A percentile compares a stretch with the other conserved stretches of the same genome.
These are phyloP conservation scores for Psephotus haematonotus DNA, from an alignment of 2,113 vertebrate species.

Conservation along the genomic window DNA sequence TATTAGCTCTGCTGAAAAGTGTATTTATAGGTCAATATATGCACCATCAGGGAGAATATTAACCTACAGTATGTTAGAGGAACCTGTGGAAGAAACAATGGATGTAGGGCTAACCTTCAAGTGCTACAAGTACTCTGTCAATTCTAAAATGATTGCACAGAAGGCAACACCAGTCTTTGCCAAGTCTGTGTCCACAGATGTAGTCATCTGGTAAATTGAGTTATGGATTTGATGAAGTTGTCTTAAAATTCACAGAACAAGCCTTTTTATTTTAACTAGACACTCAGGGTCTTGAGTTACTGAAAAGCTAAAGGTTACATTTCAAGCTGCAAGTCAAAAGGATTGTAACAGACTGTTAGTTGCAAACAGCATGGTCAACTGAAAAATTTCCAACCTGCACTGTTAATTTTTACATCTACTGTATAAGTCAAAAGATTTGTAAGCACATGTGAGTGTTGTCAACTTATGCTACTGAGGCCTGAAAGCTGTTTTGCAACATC, in stretches of 20 bases:
- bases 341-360: not conserved
- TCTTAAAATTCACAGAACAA: not conserved
- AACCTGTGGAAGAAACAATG: conserved; percentile 61
- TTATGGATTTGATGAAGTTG: not conserved
- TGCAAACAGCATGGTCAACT: not conserved
- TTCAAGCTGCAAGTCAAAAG: not conserved
- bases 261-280: not conserved
- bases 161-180: conserved; percentile 38
- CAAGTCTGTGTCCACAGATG: conserved; percentile 49
- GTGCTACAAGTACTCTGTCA: conserved; percentile 28
- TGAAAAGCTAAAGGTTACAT: not conserved
- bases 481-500: not conserved
- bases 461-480: no score
- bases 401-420: not conserved
- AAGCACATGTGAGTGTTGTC: not conserved
- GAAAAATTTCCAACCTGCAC: not conserved
- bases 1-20: conserved; percentile 43
- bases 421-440: not conserved
- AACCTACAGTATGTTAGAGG: not conserved
- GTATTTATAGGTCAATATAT: conserved; percentile 30
- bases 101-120: conserved; percentile 44
- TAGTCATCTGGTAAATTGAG: not conserved
- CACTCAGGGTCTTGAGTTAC: not conserved
- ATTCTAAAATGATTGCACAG: conserved; percentile 51
- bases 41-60: not conserved